Percentiles rank a stretch among this genome's conserved stretches.
These are phyloP conservation scores for Chaitophorus viminalis DNA, from an alignment of 2,888 invertebrate genomes.

Conservation along the genomic window DNA sequence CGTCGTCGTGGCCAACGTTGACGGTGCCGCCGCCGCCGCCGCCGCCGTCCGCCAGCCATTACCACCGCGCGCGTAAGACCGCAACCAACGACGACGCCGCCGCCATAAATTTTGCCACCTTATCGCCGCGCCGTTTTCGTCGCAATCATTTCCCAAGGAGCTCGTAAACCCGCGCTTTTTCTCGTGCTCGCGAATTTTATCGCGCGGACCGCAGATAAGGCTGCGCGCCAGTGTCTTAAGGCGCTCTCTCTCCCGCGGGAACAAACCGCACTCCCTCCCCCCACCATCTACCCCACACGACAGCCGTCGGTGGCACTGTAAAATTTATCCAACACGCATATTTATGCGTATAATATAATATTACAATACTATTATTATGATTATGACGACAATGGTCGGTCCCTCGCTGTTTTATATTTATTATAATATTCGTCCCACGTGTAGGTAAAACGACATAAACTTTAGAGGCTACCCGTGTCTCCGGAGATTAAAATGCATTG, in stretches of 20 bases:
- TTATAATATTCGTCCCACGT: not conserved
- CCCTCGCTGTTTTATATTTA: not conserved
- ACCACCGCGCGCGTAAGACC: not conserved
- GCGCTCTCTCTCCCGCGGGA: slow-evolving; percentile 1
- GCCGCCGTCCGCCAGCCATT: not conserved
- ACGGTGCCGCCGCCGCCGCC: not conserved
- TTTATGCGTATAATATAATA: no score
- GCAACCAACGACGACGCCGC: not conserved
- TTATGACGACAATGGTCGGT: not conserved
- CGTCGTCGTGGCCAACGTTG: not conserved
- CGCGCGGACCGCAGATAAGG: slow-evolving; percentile 32
- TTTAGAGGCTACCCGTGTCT: no score
- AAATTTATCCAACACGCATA: not conserved
- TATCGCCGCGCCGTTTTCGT: slow-evolving; percentile 48
- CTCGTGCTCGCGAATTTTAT: slow-evolving; percentile 29
- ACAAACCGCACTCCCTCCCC: not conserved
- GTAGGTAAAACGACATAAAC: slow-evolving; percentile 38
- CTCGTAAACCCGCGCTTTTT: slow-evolving; percentile 50
- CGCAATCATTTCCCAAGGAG: slow-evolving; percentile 55
- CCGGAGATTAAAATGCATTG: no score
- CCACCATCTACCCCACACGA: no score
- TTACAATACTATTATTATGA: no score
- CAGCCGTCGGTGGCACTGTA: no score
- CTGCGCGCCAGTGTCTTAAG: slow-evolving; percentile 2
- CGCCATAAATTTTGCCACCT: slow-evolving; percentile 48